Evolutionary conservation across 2,888 invertebrate species (phyloP).

Genomic region (Operophtera brumata): DNA sequence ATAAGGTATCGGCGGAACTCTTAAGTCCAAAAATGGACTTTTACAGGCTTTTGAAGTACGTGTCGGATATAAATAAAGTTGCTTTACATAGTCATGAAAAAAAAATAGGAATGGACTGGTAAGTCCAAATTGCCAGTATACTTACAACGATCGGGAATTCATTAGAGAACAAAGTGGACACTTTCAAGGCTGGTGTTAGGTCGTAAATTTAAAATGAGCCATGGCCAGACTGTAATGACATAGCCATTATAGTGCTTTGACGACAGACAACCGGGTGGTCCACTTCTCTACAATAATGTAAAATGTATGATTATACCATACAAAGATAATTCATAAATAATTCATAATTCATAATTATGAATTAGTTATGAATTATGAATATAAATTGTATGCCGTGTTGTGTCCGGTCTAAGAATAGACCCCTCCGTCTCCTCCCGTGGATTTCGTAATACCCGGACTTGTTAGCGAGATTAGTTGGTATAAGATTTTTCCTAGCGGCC

Average conservation of each 20-base stretch:
- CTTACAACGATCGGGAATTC: constrained; percentile 14
- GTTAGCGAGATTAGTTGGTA: too few species aligned
- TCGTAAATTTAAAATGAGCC: constrained; percentile 45
- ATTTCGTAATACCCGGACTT: too few species aligned
- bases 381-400: too few species aligned
- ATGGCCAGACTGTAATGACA: constrained; percentile 25
- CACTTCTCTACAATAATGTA: neutral
- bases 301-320: neutral
- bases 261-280: constrained; percentile 38
- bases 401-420: too few species aligned
- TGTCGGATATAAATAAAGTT: too few species aligned
- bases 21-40: too few species aligned
- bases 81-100: constrained; percentile 12
- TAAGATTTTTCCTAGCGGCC: too few species aligned
- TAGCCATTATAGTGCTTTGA: constrained; percentile 33
- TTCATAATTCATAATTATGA: too few species aligned
- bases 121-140: constrained; percentile 22
- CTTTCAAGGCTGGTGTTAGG: constrained; percentile 37
- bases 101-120: neutral
- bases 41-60: too few species aligned
- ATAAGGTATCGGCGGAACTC: too few species aligned
- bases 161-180: constrained; percentile 26
- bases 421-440: too few species aligned
- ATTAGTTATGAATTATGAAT: too few species aligned
- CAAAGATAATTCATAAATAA: neutral